These are phyloP conservation scores for Xanthorhoe designata DNA, from an alignment of 2,888 invertebrate genomes.

Conservation along the genomic window DNA sequence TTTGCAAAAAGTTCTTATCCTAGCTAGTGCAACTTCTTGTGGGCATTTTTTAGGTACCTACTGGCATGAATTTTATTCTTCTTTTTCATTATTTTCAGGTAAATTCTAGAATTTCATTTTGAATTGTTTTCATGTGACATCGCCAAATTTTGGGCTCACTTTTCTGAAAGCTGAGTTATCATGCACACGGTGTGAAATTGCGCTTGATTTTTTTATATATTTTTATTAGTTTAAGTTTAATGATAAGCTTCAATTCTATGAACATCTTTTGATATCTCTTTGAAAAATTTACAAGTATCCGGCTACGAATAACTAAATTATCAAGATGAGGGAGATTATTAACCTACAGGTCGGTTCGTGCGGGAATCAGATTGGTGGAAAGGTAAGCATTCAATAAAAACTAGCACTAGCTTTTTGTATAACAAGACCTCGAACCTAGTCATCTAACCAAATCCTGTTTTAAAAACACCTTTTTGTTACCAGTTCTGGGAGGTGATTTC, in stretches of 20 bases:
- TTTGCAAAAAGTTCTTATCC: not conserved
- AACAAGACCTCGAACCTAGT: not conserved
- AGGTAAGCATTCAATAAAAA: slow-evolving; percentile 73
- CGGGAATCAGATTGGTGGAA: slow-evolving; percentile 84
- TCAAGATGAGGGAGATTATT: slow-evolving; percentile 91
- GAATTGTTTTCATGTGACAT: slow-evolving; percentile 44
- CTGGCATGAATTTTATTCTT: slow-evolving; percentile 20
- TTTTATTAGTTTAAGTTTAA: slow-evolving; percentile 78
- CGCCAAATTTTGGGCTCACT: slow-evolving; percentile 48
- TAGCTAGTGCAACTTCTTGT: not conserved
- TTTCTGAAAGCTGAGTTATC: slow-evolving; percentile 69
- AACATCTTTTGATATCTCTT: slow-evolving; percentile 58
- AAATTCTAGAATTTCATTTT: slow-evolving; percentile 60
- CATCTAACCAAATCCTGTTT: not conserved
- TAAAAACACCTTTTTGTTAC: slow-evolving; percentile 32
- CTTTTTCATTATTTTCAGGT: not conserved
- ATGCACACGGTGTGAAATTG: slow-evolving; percentile 71
- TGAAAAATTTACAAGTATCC: slow-evolving; percentile 72
- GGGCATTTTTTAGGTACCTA: too few species aligned
- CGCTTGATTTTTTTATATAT: slow-evolving; percentile 55
- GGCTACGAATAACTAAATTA: slow-evolving; percentile 58
- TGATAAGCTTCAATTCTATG: slow-evolving; percentile 72
- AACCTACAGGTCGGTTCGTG: slow-evolving; percentile 92
- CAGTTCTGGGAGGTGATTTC: slow-evolving; percentile 93
- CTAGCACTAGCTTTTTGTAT: not conserved